These are phyloP conservation scores for Perizoma flavofasciatum DNA, from an alignment of 2,888 invertebrate genomes.

Conservation along the genomic window DNA sequence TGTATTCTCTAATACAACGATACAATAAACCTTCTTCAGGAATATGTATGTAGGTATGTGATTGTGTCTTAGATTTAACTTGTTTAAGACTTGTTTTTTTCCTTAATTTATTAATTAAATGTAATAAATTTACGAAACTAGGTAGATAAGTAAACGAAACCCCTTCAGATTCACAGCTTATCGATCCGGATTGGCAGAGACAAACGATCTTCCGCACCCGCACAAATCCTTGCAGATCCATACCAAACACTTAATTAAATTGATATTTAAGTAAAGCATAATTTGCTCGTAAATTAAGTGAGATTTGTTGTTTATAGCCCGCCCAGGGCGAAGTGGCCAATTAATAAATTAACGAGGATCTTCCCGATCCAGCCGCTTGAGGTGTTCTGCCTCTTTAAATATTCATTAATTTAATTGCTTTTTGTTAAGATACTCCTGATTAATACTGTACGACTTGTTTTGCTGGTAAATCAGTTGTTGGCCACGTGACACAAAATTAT, in stretches of 20 bases:
- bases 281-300: conserved; percentile 83
- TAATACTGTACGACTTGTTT: conserved; percentile 13
- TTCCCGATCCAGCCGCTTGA: conserved; percentile 62
- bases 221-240: conserved; percentile 69
- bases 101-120: too few relatives aligned
- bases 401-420: conserved; percentile 78
- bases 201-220: conserved; percentile 58
- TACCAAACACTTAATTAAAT: conserved; percentile 81
- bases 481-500: conserved; percentile 4
- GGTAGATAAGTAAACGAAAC: too few relatives aligned
- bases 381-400: conserved; percentile 69
- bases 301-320: conserved; percentile 81
- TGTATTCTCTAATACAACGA: too few relatives aligned
- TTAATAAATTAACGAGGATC: conserved; percentile 82
- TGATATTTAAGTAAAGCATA: conserved; percentile 84
- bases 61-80: too few relatives aligned
- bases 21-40: too few relatives aligned
- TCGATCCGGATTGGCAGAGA: conserved; percentile 63
- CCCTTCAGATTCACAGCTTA: conserved; percentile 6
- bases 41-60: too few relatives aligned
- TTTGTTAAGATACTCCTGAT: conserved; percentile 29
- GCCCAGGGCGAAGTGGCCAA: conserved; percentile 74
- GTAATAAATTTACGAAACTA: too few relatives aligned
- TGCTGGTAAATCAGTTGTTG: neutral
- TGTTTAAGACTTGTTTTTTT: too few relatives aligned